phyloP scores from a whole-genome alignment of 2,797 vertebrate genomes.

The Dryobates pubescens region DNA sequence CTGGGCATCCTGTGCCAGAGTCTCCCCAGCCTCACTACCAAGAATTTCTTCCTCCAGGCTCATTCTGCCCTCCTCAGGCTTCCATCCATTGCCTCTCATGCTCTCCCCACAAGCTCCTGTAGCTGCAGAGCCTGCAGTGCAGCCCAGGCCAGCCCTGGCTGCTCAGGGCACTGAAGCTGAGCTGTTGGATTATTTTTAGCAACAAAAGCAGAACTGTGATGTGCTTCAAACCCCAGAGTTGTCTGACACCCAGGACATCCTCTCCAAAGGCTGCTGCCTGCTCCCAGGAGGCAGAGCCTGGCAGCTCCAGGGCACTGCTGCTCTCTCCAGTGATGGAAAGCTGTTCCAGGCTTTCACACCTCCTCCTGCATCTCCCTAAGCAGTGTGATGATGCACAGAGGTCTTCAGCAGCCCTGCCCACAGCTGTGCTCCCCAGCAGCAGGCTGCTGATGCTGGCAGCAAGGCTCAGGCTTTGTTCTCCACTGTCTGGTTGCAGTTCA shows the following conservation, averaged over 20 bases:
- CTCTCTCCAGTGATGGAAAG: background rate
- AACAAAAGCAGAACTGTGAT: background rate
- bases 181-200: background rate
- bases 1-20: too few relatives aligned
- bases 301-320: background rate
- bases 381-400: rapidly evolving
- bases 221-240: background rate
- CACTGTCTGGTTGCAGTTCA: conserved; percentile 25
- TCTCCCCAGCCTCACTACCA: too few relatives aligned
- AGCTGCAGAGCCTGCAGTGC: too few relatives aligned
- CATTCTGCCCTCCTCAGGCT: too few relatives aligned
- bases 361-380: background rate
- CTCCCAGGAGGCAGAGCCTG: background rate
- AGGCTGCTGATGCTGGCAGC: background rate
- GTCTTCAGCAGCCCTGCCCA: background rate
- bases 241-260: background rate
- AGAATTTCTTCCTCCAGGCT: too few relatives aligned
- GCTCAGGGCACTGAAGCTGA: background rate
- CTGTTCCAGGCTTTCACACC: too few relatives aligned
- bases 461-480: background rate
- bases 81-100: too few relatives aligned
- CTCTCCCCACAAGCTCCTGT: too few relatives aligned
- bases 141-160: background rate
- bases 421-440: background rate
- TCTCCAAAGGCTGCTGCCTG: rapidly evolving